Percentiles rank a stretch among this genome's conserved stretches.
Conservation (phyloP, 2,888 invertebrate genomes). For the Eremobia ochroleuca region DNA sequence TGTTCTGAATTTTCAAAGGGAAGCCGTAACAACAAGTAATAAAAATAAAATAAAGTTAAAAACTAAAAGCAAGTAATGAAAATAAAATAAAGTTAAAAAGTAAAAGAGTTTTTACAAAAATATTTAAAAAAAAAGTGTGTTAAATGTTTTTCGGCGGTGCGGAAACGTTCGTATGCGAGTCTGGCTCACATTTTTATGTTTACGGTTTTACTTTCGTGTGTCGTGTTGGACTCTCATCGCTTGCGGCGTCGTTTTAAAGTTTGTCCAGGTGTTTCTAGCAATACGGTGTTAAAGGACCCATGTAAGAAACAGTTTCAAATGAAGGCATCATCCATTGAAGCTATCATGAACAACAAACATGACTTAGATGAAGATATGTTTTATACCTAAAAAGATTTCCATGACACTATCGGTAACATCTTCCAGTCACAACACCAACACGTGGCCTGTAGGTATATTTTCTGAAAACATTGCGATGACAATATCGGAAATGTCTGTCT, state of each 20-base stretch:
- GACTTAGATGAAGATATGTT: conserved; percentile 5
- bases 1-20: no score
- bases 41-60: no score
- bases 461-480: conserved; percentile 10
- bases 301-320: not conserved
- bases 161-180: not conserved
- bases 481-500: conserved; percentile 18
- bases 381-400: not conserved
- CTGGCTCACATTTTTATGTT: not conserved
- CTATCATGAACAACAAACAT: conserved; percentile 14
- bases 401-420: conserved; percentile 16
- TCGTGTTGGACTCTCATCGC: not conserved
- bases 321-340: not conserved
- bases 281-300: not conserved
- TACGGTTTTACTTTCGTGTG: not conserved
- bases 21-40: no score
- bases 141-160: not conserved
- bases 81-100: no score
- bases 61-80: no score
- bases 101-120: no score
- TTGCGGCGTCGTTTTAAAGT: not conserved
- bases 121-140: no score
- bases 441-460: no score
- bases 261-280: not conserved
- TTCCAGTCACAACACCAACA: conserved; percentile 6